Base-by-base conservation (phyloP, 2,888 invertebrate species). In the Lordiphosa fenestrarum region DNA sequence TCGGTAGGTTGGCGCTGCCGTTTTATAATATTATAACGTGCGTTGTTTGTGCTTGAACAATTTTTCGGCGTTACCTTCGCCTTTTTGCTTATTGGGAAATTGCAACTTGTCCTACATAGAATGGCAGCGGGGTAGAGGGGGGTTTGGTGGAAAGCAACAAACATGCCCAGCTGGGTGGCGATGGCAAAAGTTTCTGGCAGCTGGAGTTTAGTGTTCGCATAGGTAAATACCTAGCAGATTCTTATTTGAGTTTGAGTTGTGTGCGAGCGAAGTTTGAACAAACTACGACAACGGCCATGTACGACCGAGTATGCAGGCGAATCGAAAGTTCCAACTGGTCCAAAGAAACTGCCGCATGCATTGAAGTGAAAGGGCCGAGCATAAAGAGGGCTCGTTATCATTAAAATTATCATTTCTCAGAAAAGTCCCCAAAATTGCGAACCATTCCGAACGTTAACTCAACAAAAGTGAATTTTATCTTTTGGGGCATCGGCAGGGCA, bases 21-120 rank as follows among this genome's bases (percentile, higher is more conserved):
- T 71, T 78, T 78, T 78, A 78, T 78, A 78, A 78, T 84, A 78
- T 78, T 83, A 77, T 77, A 77, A 83, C 81, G 84, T 83, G 77
- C 77, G 84, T 77, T 78, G 84, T 83, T 78, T 78, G 81, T 78
- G 77, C 77, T 78, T 78, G 74, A 78, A 73, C 77, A 78, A 84
- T 78, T 78, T 77, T 78, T 84, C 74, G 77, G 77, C 63, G 80
- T 70, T 81, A 84, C 77, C 81, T 75, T 75, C 58, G 75, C 66
- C 66, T 80, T 63, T 69, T 64, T 37, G 69, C 76, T 80, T 77
- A 83, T 77, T 83, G 78, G 77, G 81, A 78, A 78, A 78, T 81
- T 78, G 84, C 77, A 78, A 78, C 74, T 77, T 81, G 69, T 64
- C 52, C 62, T 52, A 30, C 6, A 30, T 30, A 23, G 19, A 19